Evolutionary conservation across 2,888 invertebrate species (phyloP).

Genomic region (Lepetodrilus schrolli): DNA sequence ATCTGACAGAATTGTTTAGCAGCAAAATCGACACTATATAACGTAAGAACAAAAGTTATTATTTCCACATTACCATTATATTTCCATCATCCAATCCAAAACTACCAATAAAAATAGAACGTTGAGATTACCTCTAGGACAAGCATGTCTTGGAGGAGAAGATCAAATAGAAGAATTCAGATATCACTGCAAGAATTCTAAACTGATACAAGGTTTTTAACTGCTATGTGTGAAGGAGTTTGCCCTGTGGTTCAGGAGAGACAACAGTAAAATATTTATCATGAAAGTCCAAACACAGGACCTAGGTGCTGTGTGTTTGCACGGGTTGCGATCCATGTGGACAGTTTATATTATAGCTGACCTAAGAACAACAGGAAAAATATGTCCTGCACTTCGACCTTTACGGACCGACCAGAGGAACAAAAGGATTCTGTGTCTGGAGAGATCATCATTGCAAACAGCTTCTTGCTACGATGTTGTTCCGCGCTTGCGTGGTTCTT

Average conservation of each 20-base stretch:
- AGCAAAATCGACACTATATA: no score
- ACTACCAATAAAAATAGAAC: slow-evolving; percentile 17
- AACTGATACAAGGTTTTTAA: slow-evolving; percentile 23
- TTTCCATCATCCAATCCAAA: slow-evolving; percentile 3
- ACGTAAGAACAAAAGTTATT: no score
- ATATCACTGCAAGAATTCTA: slow-evolving; percentile 17
- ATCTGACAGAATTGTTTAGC: no score
- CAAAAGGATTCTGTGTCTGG: neutral
- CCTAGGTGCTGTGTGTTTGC: neutral
- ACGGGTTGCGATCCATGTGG: neutral
- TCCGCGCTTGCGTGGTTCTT: neutral
- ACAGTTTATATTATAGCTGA: slow-evolving; percentile 18
- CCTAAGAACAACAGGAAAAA: neutral
- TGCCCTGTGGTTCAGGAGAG: slow-evolving; percentile 3
- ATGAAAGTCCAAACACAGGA: neutral
- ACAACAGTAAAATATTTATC: slow-evolving; percentile 22
- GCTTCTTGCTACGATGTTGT: neutral
- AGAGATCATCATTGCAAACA: slow-evolving; percentile 12
- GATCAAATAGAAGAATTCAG: slow-evolving; percentile 6
- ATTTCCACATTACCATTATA: slow-evolving; percentile 22
- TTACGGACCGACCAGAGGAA: neutral
- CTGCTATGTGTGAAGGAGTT: slow-evolving; percentile 25
- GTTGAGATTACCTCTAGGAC: neutral
- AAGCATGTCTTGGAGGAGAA: neutral
- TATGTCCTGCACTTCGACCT: neutral